These are phyloP conservation scores for Somateria mollissima DNA, from an alignment of 2,797 vertebrate species.

Conservation along the genomic window DNA sequence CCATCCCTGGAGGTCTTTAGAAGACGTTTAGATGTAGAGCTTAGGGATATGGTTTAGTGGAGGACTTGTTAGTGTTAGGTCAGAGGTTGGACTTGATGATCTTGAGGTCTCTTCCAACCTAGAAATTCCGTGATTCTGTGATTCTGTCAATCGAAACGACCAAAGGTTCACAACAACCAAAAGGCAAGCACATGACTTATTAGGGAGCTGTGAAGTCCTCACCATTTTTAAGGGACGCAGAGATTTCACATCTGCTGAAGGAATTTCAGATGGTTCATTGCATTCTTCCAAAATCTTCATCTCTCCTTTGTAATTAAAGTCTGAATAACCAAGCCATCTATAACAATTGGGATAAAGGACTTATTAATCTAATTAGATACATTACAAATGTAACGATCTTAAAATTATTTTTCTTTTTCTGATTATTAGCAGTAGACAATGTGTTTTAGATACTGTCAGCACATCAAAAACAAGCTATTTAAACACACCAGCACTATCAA, in stretches of 20 bases:
- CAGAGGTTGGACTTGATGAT: no score
- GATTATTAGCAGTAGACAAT: background rate
- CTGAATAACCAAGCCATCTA: slow-evolving; percentile 87
- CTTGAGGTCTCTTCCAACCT: no score
- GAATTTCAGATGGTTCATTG: slow-evolving; percentile 68
- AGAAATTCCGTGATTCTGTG: no score
- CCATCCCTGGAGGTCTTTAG: no score
- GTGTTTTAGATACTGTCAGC: background rate
- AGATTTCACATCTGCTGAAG: slow-evolving; percentile 79
- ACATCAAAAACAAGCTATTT: background rate
- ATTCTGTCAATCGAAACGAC: background rate
- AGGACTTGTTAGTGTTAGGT: no score
- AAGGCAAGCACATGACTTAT: background rate
- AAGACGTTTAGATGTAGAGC: no score
- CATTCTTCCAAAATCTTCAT: slow-evolving; percentile 80
- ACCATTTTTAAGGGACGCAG: slow-evolving; percentile 86
- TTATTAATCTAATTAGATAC: slow-evolving; percentile 15
- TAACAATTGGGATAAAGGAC: slow-evolving; percentile 30
- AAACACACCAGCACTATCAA: background rate
- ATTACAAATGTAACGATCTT: background rate
- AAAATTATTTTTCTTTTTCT: background rate
- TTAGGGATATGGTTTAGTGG: no score
- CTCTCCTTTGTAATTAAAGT: slow-evolving; percentile 82
- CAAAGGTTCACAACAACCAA: background rate
- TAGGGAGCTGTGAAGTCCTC: slow-evolving; percentile 25